Percentiles rank a stretch among this genome's conserved stretches.
Evolutionary conservation across 2,797 vertebrate genomes (phyloP).

Genomic region (Sus cebifrons): DNA sequence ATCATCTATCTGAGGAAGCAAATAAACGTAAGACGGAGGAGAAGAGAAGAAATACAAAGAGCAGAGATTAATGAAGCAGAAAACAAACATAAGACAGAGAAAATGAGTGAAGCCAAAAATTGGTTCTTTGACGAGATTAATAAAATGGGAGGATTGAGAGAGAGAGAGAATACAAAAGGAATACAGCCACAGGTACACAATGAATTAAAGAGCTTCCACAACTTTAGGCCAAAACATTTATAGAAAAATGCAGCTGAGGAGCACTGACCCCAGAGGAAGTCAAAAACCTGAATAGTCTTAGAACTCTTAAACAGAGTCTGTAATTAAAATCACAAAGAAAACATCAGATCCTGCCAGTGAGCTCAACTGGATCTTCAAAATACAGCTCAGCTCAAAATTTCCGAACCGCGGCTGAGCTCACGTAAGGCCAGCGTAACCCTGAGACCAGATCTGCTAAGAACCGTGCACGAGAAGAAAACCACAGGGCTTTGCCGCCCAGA

Average conservation of each 20-base stretch:
- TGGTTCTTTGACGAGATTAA: not conserved
- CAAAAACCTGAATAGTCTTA: not conserved
- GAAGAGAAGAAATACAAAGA: not conserved
- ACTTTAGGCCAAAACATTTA: not conserved
- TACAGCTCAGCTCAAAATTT: too few species aligned
- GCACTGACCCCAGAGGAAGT: not conserved
- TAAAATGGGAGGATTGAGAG: not conserved
- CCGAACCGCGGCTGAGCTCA: too few species aligned
- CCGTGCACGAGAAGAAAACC: not conserved
- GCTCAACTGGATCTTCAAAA: not conserved
- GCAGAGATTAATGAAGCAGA: not conserved
- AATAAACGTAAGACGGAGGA: not conserved
- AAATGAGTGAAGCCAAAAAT: not conserved
- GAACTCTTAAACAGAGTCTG: not conserved
- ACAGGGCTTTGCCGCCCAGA: not conserved
- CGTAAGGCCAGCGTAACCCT: not conserved
- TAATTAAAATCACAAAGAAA: not conserved
- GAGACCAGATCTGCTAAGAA: not conserved
- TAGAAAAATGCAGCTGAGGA: not conserved
- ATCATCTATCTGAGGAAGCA: not conserved
- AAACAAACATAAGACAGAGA: not conserved
- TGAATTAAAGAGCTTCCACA: not conserved
- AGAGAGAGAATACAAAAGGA: not conserved
- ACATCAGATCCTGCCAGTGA: not conserved
- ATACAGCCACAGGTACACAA: not conserved